Evolutionary conservation across 92 coral and sea anemone genomes (phyloP).

Genomic region (Diadumene lineata): DNA sequence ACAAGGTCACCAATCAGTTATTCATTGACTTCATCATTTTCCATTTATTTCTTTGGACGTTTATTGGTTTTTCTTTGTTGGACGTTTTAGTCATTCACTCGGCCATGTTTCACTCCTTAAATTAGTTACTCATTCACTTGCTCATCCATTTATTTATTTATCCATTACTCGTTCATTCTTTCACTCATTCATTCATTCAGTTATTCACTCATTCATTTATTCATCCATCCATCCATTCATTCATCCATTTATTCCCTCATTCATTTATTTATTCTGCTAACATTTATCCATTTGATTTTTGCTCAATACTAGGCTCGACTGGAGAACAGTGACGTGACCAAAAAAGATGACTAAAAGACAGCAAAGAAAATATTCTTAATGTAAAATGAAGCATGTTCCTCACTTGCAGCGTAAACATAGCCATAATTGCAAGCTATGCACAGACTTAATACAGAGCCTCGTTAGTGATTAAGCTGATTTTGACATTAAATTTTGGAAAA

Average conservation of each 20-base stretch:
- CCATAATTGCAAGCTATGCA: too few relatives aligned
- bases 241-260: not conserved
- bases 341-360: constrained; percentile 53
- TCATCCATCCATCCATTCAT: not conserved
- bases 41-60: too few relatives aligned
- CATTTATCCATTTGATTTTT: too few relatives aligned
- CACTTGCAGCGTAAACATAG: too few relatives aligned
- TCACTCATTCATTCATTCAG: not conserved
- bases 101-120: not conserved
- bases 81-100: not conserved
- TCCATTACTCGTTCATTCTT: not conserved
- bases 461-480: too few relatives aligned
- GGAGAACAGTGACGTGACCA: constrained; percentile 45
- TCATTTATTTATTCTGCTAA: not conserved
- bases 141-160: not conserved
- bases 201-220: not conserved
- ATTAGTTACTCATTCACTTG: not conserved
- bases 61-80: too few relatives aligned
- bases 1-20: not conserved
- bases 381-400: too few relatives aligned
- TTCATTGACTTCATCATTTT: not conserved
- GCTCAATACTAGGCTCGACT: too few relatives aligned
- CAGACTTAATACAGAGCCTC: too few relatives aligned
- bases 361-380: not conserved
- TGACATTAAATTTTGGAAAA: too few relatives aligned